Base-by-base conservation (phyloP, 2,113 vertebrate genomes). In the Plectropomus leopardus region DNA sequence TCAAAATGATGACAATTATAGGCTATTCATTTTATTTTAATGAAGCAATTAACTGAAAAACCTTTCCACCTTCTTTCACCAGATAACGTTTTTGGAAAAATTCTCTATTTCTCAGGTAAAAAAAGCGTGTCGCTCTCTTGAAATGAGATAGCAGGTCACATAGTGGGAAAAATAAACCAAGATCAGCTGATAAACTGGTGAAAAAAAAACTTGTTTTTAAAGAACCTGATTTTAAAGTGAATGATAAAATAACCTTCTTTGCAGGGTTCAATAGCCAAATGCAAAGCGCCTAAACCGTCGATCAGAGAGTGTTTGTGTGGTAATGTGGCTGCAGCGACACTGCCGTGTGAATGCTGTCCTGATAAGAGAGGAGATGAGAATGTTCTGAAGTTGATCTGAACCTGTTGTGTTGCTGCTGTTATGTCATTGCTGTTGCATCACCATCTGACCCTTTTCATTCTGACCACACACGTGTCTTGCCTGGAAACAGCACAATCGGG, bases 401-500 rank as follows among this genome's bases (percentile, higher is more conserved):
- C 9, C 9, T 1, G n/a, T 40, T 30, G 54, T 16, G 66, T 4
- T n/a, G n/a, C 7, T n/a, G 14, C 19, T 54, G 32, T 1, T 26
- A 17, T n/a, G 36, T 36, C 17, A 17, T 57, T 47, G 45, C 21
- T 40, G 44, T 53, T 21, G 34, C 68, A 11, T 73, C 64, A 68
- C 15, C 67, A 59, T 47, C 36, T 75, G 75, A 42, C 63, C 70
- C 50, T 76, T 48, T 47, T 54, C 24, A 69, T 83, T 48, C 53
- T 71, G 58, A 83, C 66, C 61, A 7, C 28, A 79, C 57, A 55
- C 61, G 4, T 21, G 92, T 91, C n/a, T n/a, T 94, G 89, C 93
- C 85, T 84, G 85, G 92, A 76, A 92, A 93, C 88, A 7, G 82
- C 79, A 69, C 64, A 78, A 74, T 81, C 65, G 59, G 63, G 76